These are phyloP conservation scores for Atta colombica DNA, from an alignment of 1,140 invertebrate genomes.

Conservation along the genomic window DNA sequence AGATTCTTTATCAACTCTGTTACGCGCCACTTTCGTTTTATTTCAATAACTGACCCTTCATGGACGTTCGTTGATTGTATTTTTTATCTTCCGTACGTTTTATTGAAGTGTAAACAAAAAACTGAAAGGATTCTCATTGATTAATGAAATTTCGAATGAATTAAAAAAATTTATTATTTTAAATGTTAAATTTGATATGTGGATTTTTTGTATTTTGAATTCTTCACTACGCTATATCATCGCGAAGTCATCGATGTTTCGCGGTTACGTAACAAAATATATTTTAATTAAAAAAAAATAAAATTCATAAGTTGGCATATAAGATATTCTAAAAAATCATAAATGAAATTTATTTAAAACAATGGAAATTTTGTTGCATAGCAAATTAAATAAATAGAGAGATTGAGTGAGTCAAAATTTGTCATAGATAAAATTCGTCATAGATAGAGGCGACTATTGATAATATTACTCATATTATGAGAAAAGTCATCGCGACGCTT, in stretches of 20 bases:
- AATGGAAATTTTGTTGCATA: constrained; percentile 3
- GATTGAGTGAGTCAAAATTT: constrained; percentile 13
- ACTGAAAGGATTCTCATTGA: neutral
- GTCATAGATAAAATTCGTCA: neutral
- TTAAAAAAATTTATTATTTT: too few species aligned
- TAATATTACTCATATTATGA: constrained; percentile 20
- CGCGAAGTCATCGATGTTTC: neutral
- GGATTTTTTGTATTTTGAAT: neutral
- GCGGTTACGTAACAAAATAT: neutral
- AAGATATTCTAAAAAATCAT: neutral
- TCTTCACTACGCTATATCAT: neutral
- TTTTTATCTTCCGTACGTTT: constrained; percentile 5
- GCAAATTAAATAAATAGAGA: neutral
- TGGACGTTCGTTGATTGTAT: neutral
- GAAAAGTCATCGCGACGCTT: neutral
- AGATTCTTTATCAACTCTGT: constrained; percentile 35
- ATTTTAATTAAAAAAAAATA: neutral
- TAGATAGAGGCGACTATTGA: neutral
- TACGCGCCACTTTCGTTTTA: constrained; percentile 12
- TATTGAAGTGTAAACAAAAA: neutral
- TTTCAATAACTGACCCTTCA: neutral
- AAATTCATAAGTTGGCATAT: neutral
- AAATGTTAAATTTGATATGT: neutral
- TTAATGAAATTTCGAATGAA: neutral
- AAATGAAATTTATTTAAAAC: neutral